These are phyloP conservation scores for Cossypha heuglini DNA, from an alignment of 2,797 vertebrate genomes.

Conservation along the genomic window DNA sequence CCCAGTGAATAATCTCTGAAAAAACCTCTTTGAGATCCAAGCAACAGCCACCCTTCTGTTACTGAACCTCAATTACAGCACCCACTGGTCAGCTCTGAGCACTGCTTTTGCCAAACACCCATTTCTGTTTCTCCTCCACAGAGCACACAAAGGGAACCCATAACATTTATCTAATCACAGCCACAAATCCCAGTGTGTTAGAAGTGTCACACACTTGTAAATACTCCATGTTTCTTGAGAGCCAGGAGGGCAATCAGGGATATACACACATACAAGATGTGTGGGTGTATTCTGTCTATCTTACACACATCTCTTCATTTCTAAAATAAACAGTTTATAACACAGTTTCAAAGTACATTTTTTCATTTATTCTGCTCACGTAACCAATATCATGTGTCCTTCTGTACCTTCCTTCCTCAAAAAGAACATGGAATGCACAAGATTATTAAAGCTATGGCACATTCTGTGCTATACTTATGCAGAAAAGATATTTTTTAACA, in stretches of 20 bases:
- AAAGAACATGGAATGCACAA: not conserved
- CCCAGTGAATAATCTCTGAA: not conserved
- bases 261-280: accelerated
- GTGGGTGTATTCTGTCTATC: not conserved
- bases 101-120: not conserved
- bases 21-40: not conserved
- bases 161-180: not conserved
- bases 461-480: not conserved
- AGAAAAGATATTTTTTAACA: not conserved
- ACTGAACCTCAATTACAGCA: not conserved
- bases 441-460: not conserved
- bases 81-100: not conserved
- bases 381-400: not conserved
- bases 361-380: not conserved
- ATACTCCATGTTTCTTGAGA: not conserved
- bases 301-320: not conserved
- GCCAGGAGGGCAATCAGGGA: not conserved
- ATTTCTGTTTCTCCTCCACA: not conserved
- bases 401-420: not conserved
- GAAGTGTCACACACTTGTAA: not conserved
- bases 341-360: not conserved
- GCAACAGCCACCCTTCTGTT: not conserved
- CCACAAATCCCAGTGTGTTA: not conserved
- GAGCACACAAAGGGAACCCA: not conserved
- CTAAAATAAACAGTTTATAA: not conserved